Conservation (phyloP, 1,140 invertebrate genomes). For the Camponotus pennsylvanicus region DNA sequence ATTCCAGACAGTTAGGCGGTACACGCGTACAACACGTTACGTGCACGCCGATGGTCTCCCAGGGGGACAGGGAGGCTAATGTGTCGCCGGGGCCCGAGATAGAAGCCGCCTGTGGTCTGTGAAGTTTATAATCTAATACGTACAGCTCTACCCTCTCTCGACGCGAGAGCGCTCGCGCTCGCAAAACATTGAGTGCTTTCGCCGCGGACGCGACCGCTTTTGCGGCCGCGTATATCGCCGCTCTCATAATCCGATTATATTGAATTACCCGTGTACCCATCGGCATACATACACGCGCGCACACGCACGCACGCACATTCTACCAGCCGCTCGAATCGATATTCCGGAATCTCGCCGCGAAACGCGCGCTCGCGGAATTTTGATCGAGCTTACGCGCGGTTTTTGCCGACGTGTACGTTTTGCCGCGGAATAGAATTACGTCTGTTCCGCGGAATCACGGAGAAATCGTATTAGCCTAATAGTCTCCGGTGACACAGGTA, state of each 20-base stretch:
- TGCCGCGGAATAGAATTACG: neutral
- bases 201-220: constrained; percentile 82
- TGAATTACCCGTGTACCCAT: constrained; percentile 81
- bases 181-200: constrained; percentile 83
- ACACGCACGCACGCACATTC: constrained; percentile 18
- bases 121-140: constrained; percentile 86
- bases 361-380: constrained; percentile 50
- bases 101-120: constrained; percentile 80
- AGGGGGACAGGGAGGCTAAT: constrained; percentile 78
- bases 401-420: neutral
- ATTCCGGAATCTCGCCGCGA: constrained; percentile 46
- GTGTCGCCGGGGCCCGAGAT: constrained; percentile 75
- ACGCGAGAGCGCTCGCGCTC: constrained; percentile 65
- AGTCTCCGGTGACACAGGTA: neutral
- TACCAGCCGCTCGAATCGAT: constrained; percentile 70
- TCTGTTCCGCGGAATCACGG: constrained; percentile 10
- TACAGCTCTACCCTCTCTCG: constrained; percentile 68
- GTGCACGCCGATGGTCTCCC: constrained; percentile 70
- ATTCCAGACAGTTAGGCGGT: constrained; percentile 71
- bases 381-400: constrained; percentile 51
- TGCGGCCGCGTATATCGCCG: constrained; percentile 79
- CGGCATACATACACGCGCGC: constrained; percentile 55
- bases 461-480: constrained; percentile 25
- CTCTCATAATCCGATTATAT: constrained; percentile 84
- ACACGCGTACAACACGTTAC: constrained; percentile 33